A percentile compares a stretch with the other conserved stretches of the same genome.
Conservation (phyloP, 2,888 invertebrate genomes). For the Drosophila aldrichi region DNA sequence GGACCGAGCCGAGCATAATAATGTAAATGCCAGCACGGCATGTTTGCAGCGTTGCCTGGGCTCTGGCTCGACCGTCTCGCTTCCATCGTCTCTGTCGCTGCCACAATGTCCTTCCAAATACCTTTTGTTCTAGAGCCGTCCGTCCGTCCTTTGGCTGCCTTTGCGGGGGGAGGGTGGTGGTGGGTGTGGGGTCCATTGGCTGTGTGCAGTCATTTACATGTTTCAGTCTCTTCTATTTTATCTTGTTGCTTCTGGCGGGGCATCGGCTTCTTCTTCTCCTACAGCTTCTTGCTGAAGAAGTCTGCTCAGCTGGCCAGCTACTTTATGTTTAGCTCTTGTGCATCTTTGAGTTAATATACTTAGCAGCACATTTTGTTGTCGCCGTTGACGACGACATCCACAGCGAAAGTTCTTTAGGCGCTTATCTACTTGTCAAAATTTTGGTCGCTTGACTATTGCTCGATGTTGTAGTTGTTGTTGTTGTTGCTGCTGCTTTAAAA, state of each 20-base stretch:
- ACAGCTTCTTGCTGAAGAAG: background rate
- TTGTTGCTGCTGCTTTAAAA: constrained; percentile 45
- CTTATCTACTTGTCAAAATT: constrained; percentile 71
- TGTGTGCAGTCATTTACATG: constrained; percentile 71
- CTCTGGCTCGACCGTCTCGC: constrained; percentile 15
- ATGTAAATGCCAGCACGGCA: constrained; percentile 72
- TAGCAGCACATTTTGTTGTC: constrained; percentile 73
- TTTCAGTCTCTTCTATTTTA: constrained; percentile 50
- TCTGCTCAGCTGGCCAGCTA: constrained; percentile 50
- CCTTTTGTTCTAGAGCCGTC: constrained; percentile 48
- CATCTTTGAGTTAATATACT: constrained; percentile 76
- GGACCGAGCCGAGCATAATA: constrained; percentile 60
- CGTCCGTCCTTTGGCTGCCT: background rate
- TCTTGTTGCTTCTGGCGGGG: constrained; percentile 23
- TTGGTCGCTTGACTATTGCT: constrained; percentile 37
- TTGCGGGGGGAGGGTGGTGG: constrained; percentile 2
- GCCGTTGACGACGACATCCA: constrained; percentile 49
- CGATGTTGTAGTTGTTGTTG: constrained; percentile 14
- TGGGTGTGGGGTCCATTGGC: constrained; percentile 9
- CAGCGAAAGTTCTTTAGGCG: constrained; percentile 38
- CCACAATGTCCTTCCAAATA: constrained; percentile 59
- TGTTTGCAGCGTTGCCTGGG: constrained; percentile 37
- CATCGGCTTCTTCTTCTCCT: constrained; percentile 2
- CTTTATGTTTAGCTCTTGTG: constrained; percentile 68
- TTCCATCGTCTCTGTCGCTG: constrained; percentile 37